Base-by-base conservation (phyloP, 2,888 invertebrate genomes). In the Plebejus anna region DNA sequence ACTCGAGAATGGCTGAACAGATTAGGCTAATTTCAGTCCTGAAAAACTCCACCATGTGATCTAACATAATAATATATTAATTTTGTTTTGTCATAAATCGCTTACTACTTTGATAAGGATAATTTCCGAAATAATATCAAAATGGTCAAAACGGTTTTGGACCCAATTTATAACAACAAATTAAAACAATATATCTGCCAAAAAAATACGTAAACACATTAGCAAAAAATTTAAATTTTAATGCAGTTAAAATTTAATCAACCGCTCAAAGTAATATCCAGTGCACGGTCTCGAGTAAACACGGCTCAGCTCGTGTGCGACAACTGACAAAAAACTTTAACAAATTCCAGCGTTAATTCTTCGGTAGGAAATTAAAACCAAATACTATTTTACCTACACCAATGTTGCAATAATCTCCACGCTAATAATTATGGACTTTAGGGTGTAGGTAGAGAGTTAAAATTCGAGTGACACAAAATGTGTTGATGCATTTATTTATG, bases 321-420 rank as follows among this genome's bases (percentile, higher is more conserved):
- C 32, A 84, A 85, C 85, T 51, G 55, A 36, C 32, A 84, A 85
- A 85, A 80, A 82, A 83, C 82, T 79, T 82, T 82, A 84, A 82
- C 83, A 85, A 87, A 90, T 87, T 88, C 89, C 87, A 86, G 91
- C 92, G 90, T 93, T 92, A 92, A 92, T 92, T 92, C 89, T 87
- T 84, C 85, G 87, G 85, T 85, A 92, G 73, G 91, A 92, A 92
- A 92, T 92, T 92, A 92, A 93, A 93, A 91, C 89, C 91, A 90
- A 90, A 93, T 92, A 92, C 66, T 86, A 83, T 81, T 83, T 84
- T 82, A 82, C 83, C 81, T 78, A 79, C 80, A 82, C 1, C 79
- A 81, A 81, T 78, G 82, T 73, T 32, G 42, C 47, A 32, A 28
- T 32, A 4, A 32, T 28, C 9, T 32, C 7, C n/a, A 42, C n/a